These are phyloP conservation scores for Leuctra nigra DNA, from an alignment of 2,888 invertebrate genomes.

Conservation along the genomic window DNA sequence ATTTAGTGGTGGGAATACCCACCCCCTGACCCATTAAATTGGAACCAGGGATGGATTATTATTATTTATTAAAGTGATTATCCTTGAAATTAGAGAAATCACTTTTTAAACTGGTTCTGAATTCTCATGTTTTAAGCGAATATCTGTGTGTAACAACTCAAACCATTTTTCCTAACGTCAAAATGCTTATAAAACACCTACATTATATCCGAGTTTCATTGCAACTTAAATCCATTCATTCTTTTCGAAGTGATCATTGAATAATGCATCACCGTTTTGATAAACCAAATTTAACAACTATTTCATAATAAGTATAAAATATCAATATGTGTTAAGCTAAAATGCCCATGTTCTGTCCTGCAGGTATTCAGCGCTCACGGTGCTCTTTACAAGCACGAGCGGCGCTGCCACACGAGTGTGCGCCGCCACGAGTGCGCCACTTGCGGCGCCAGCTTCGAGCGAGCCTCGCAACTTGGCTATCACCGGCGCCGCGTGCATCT, in stretches of 20 bases:
- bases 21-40: too few relatives aligned
- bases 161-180: too few relatives aligned
- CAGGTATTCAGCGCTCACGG: conserved; percentile 24
- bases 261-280: neutral
- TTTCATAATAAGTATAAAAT: too few relatives aligned
- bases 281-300: too few relatives aligned
- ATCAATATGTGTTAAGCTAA: too few relatives aligned
- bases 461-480: conserved; percentile 38
- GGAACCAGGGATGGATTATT: too few relatives aligned
- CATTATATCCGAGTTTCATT: too few relatives aligned
- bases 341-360: neutral
- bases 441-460: conserved; percentile 37
- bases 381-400: conserved; percentile 24
- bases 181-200: too few relatives aligned
- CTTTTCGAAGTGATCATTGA: too few relatives aligned
- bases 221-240: too few relatives aligned
- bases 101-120: neutral
- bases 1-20: neutral
- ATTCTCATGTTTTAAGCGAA: too few relatives aligned
- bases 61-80: neutral
- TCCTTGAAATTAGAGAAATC: neutral
- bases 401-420: conserved; percentile 18
- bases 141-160: too few relatives aligned
- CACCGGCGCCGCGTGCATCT: conserved; percentile 37
- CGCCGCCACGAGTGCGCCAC: conserved; percentile 32